These are phyloP conservation scores for Drosophila tsacasi DNA, from an alignment of 1,140 invertebrate genomes.

Conservation along the genomic window DNA sequence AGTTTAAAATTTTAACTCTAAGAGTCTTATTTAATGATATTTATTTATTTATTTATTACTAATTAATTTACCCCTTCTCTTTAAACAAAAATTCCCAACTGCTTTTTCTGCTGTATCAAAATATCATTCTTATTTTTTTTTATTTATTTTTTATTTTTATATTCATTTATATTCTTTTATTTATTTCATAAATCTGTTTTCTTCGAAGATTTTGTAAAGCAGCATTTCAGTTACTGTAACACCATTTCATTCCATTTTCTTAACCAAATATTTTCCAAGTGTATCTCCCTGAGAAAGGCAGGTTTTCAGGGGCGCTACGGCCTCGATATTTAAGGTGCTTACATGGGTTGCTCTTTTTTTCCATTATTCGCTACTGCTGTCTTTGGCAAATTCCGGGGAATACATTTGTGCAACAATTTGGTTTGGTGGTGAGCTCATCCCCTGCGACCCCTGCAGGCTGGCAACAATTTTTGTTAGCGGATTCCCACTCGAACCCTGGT, in stretches of 20 bases:
- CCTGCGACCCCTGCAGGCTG: slow-evolving; percentile 48
- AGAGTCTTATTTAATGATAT: too few relatives aligned
- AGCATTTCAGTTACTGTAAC: not conserved
- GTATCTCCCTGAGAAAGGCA: slow-evolving; percentile 14
- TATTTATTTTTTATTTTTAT: too few relatives aligned
- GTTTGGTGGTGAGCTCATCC: slow-evolving; percentile 77
- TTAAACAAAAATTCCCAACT: too few relatives aligned
- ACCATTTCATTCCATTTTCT: too few relatives aligned
- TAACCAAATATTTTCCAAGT: not conserved
- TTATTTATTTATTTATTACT: too few relatives aligned
- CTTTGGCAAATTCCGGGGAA: slow-evolving; percentile 33
- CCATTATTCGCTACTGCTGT: slow-evolving; percentile 24
- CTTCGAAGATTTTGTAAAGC: not conserved
- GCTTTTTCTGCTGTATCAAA: too few relatives aligned
- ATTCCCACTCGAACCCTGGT: slow-evolving; percentile 58
- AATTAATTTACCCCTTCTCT: too few relatives aligned
- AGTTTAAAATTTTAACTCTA: too few relatives aligned
- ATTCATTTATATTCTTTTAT: too few relatives aligned
- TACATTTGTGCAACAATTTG: slow-evolving; percentile 76
- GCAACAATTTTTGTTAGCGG: slow-evolving; percentile 46
- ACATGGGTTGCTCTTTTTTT: slow-evolving; percentile 75
- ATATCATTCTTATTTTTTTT: too few relatives aligned
- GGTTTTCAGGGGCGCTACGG: slow-evolving; percentile 47
- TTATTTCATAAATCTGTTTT: too few relatives aligned
- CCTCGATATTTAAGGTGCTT: slow-evolving; percentile 77